Conservation (phyloP, 1,140 invertebrate species). For the Drosophila watanabei region DNA sequence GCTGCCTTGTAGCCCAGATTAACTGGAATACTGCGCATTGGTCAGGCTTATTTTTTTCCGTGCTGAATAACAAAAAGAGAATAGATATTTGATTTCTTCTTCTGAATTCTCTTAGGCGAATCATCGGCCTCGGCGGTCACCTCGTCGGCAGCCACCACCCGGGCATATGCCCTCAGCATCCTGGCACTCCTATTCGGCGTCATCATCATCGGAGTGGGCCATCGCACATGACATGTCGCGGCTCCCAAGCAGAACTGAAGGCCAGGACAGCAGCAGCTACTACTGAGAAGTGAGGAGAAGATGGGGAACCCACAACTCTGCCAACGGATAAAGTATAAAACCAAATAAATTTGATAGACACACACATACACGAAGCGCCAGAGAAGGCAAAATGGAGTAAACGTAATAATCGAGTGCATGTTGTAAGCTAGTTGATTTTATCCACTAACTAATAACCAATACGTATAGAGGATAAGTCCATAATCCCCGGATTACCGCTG, state of each 20-base stretch:
- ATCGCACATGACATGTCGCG: constrained; percentile 78
- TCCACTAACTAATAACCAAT: constrained; percentile 61
- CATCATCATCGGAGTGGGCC: constrained; percentile 72
- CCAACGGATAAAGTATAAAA: constrained; percentile 55
- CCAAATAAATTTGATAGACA: constrained; percentile 44
- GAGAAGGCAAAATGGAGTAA: constrained; percentile 18
- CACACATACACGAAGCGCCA: constrained; percentile 7
- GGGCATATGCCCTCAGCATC: constrained; percentile 77
- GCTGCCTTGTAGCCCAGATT: not conserved
- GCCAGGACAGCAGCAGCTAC: constrained; percentile 16
- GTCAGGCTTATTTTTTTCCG: not conserved
- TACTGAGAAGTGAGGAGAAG: constrained; percentile 9
- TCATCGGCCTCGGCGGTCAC: constrained; percentile 85
- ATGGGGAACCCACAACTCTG: constrained; percentile 38
- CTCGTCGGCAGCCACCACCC: constrained; percentile 78
- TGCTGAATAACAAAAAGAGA: not conserved
- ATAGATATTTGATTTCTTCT: not conserved
- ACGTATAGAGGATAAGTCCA: constrained; percentile 32
- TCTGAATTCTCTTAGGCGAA: constrained; percentile 65
- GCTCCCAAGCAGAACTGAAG: constrained; percentile 31
- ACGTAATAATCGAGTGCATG: constrained; percentile 63
- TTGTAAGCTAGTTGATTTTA: constrained; percentile 80
- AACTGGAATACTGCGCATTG: not conserved
- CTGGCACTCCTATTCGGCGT: constrained; percentile 72
- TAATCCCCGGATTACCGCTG: constrained; percentile 32